Conservation (phyloP, 2,113 vertebrate genomes). For the Theristicus caerulescens region DNA sequence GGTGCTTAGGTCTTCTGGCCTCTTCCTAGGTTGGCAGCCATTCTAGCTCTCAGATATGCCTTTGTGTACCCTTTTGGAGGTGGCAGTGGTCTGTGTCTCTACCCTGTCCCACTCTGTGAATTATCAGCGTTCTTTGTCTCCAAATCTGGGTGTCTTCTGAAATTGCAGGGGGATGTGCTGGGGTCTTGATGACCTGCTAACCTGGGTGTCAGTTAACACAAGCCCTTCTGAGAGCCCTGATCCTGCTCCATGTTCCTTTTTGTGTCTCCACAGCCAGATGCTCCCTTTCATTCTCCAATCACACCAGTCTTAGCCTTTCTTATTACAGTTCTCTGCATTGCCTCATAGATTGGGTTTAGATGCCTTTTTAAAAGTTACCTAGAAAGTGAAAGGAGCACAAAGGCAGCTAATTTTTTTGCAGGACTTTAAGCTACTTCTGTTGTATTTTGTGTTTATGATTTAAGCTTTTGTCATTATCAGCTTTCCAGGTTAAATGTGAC, state of each 20-base stretch:
- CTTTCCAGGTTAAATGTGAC: not conserved
- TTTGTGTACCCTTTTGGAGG: not conserved
- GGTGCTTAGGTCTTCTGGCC: not conserved
- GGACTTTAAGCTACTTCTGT: not conserved
- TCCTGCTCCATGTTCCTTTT: not conserved
- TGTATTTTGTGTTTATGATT: not conserved
- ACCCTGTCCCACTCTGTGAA: not conserved
- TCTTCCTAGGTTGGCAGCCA: not conserved
- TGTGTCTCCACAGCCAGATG: not conserved
- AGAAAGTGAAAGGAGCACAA: not conserved
- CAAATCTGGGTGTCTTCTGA: not conserved
- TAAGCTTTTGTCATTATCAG: not conserved
- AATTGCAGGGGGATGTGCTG: not conserved
- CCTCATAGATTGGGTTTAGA: not conserved
- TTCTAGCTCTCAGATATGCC: not conserved
- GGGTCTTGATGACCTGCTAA: not conserved
- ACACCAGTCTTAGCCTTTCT: not conserved
- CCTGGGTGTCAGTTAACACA: not conserved
- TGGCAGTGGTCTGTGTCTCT: not conserved
- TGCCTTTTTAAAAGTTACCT: not conserved
- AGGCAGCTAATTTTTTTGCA: not conserved
- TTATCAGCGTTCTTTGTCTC: not conserved
- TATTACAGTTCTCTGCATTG: not conserved
- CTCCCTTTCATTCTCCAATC: not conserved
- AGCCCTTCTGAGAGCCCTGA: not conserved